These are phyloP conservation scores for Sinopyrophorus schimmeli DNA, from an alignment of 2,888 invertebrate species.

Conservation along the genomic window DNA sequence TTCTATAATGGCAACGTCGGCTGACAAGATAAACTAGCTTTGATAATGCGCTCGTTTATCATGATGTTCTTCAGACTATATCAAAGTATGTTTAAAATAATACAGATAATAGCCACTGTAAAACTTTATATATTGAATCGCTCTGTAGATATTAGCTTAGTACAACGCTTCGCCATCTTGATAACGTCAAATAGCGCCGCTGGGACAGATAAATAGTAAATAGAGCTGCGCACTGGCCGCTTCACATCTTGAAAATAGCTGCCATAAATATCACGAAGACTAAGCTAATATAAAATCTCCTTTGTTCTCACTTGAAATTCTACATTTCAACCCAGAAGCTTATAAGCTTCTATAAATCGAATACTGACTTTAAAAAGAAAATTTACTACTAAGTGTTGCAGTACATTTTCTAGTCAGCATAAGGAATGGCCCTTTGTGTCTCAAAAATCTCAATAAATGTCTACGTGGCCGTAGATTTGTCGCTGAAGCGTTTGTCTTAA, in stretches of 20 bases:
- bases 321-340: conserved; percentile 29
- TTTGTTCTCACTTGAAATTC: conserved; percentile 38
- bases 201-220: conserved; percentile 56
- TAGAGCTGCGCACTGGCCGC: conserved; percentile 50
- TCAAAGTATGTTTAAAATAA: too few relatives aligned
- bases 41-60: too few relatives aligned
- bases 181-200: conserved; percentile 53
- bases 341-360: conserved; percentile 29
- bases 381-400: too few relatives aligned
- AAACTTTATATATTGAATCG: conserved; percentile 29
- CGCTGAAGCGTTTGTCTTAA: conserved; percentile 14
- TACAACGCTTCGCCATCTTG: conserved; percentile 48
- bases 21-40: too few relatives aligned
- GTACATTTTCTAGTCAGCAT: too few relatives aligned
- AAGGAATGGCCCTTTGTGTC: conserved; percentile 11
- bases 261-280: conserved; percentile 50
- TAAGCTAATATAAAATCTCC: conserved; percentile 45
- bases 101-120: too few relatives aligned
- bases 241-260: conserved; percentile 51
- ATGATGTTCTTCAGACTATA: too few relatives aligned
- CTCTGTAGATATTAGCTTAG: conserved; percentile 25
- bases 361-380: too few relatives aligned
- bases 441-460: conserved; percentile 9
- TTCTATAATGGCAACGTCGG: too few relatives aligned
- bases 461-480: conserved; percentile 9